Conservation (phyloP, 2,888 invertebrate species). For the Pseudanteris insignis region DNA sequence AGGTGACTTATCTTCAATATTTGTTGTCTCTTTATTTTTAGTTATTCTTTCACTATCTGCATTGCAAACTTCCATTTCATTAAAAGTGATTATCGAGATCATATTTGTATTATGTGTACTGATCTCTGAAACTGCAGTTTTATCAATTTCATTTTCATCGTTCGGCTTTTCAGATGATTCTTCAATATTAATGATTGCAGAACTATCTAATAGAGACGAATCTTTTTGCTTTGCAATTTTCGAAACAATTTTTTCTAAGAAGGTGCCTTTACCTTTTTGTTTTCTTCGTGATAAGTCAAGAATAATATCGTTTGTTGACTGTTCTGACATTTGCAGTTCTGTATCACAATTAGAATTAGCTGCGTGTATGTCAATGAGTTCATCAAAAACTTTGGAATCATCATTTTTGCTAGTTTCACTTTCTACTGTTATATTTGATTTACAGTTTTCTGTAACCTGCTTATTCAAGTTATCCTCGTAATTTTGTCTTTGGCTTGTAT, state of each 20-base stretch:
- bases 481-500: constrained; percentile 33
- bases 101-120: too few species aligned
- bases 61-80: too few species aligned
- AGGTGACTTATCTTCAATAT: too few species aligned
- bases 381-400: constrained; percentile 10
- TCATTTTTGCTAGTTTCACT: constrained; percentile 4
- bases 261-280: constrained; percentile 61
- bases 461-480: neutral
- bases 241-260: constrained; percentile 63
- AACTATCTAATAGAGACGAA: constrained; percentile 35
- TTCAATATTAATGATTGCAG: constrained; percentile 18
- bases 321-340: constrained; percentile 29
- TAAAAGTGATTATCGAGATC: too few species aligned
- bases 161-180: constrained; percentile 19
- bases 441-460: neutral
- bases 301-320: constrained; percentile 58
- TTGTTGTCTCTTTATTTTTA: too few species aligned
- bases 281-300: constrained; percentile 61
- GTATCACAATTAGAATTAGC: neutral
- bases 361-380: neutral
- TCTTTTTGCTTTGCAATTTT: constrained; percentile 64
- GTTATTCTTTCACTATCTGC: too few species aligned
- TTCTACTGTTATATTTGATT: neutral
- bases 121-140: too few species aligned
- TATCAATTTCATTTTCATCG: constrained; percentile 8